Evolutionary conservation across 23 tunicate species (phyloP), one percentile per base, ranked within the genome.

Genomic region (Trididemnum clinides): DNA sequence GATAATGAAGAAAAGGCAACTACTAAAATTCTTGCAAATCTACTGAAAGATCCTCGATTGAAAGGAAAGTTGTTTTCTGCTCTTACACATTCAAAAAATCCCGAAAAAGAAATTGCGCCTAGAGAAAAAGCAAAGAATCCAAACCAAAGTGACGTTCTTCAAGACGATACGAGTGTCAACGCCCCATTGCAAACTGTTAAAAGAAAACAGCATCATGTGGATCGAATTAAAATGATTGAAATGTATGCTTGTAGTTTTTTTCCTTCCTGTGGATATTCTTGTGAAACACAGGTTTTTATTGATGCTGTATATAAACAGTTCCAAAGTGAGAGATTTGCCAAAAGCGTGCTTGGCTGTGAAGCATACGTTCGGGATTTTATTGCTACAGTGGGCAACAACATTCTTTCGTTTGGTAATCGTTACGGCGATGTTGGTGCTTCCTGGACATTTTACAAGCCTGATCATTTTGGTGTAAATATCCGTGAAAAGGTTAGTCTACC

Each of bases 351-450:
- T 70, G 92, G 83, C 2, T 58, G 72, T 58, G 92, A 88, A 44
- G 92, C 92, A 23, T 88, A 88, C 39, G 72, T 72, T 4, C 78
- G 71, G 28, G 92, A 88, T 38, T 82, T 88, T 34, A 63, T 82
- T 5, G 83, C 79, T 15, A 28, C 85, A 0, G 20, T 75, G 1
- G 81, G 66, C 1, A 27, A 74, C 5, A 30, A 74, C 39, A 5
- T 5, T 22, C 71, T 83, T 44, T 44, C 79, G 5, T 83, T 83
- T 83, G 87, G 50, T 10, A 71, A 83, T 44, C 29, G 50, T 19
- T 50, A 28, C 22, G 81, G 92, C 72, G 87, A 82, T 31, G 57
- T 82, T 1, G 92, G 92, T 0, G 87, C 73, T 6, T 2, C 87
- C 23, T 70, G 69, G 49, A 63, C 29, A 37, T 70, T 49, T 50